Evolutionary conservation across 2,888 invertebrate species (phyloP).

Genomic region (Tiliacea aurago): DNA sequence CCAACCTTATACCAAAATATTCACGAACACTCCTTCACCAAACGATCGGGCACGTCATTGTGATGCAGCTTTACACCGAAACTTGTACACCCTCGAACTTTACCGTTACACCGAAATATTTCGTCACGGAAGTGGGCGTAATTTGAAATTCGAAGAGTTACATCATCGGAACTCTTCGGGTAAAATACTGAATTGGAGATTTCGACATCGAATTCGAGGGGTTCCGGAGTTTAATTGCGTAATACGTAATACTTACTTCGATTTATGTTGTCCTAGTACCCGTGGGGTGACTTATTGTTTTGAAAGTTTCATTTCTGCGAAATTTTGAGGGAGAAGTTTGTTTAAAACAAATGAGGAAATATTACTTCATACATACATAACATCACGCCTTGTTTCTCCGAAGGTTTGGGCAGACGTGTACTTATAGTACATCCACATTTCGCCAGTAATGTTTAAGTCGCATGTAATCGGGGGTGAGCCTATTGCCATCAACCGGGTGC

Average conservation of each 20-base stretch:
- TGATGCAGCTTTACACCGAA: constrained; percentile 80
- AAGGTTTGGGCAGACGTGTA: too few relatives aligned
- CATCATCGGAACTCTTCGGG: constrained; percentile 62
- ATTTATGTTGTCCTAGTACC: constrained; percentile 42
- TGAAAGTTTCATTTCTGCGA: constrained; percentile 30
- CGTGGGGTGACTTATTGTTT: constrained; percentile 30
- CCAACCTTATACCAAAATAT: constrained; percentile 20
- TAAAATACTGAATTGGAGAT: constrained; percentile 44
- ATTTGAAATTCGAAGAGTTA: constrained; percentile 78
- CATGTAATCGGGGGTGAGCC: too few relatives aligned
- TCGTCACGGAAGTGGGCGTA: constrained; percentile 73
- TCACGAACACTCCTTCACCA: constrained; percentile 49
- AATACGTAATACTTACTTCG: constrained; percentile 39
- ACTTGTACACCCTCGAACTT: constrained; percentile 77
- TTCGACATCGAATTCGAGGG: constrained; percentile 50
- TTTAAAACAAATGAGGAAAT: constrained; percentile 42
- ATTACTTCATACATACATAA: background rate
- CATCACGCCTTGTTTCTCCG: too few relatives aligned
- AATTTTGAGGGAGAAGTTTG: constrained; percentile 28
- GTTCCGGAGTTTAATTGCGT: constrained; percentile 57
- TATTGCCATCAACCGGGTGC: too few relatives aligned
- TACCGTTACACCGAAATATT: constrained; percentile 75
- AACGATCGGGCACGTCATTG: constrained; percentile 45
- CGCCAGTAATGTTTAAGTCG: too few relatives aligned
- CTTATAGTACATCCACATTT: too few relatives aligned